Evolutionary conservation across 2,888 invertebrate genomes (phyloP).

Genomic region (Odontocerum albicorne): DNA sequence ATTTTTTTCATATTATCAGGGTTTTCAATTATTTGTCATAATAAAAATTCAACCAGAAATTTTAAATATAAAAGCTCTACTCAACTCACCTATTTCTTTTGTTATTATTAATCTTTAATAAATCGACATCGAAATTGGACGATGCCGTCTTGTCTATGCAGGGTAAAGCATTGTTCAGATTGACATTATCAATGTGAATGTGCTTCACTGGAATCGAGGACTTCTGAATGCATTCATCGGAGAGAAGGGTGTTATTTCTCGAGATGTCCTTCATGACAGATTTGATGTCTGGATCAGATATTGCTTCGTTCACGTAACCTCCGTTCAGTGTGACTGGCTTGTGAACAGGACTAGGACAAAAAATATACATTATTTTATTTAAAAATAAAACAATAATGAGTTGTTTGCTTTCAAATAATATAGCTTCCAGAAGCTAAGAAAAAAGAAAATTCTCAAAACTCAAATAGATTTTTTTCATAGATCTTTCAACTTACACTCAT

Average conservation of each 20-base stretch:
- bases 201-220: constrained; percentile 33
- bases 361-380: neutral
- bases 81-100: constrained; percentile 34
- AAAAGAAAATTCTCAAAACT: neutral
- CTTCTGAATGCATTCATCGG: constrained; percentile 31
- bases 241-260: constrained; percentile 29
- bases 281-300: constrained; percentile 62
- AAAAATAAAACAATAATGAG: no score
- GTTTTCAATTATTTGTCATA: no score
- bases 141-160: constrained; percentile 33
- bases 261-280: constrained; percentile 31
- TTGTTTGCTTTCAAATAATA: neutral
- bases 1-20: no score
- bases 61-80: no score
- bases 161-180: constrained; percentile 35
- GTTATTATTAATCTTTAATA: constrained; percentile 42
- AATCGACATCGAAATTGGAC: constrained; percentile 34
- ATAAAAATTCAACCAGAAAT: no score
- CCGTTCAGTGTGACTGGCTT: constrained; percentile 72
- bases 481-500: no score
- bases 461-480: no score
- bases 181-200: constrained; percentile 38
- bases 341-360: constrained; percentile 62
- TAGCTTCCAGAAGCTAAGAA: neutral
- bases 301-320: constrained; percentile 80